Base-by-base conservation (phyloP, 2,113 vertebrate species). In the Amblyopsis rosae region DNA sequence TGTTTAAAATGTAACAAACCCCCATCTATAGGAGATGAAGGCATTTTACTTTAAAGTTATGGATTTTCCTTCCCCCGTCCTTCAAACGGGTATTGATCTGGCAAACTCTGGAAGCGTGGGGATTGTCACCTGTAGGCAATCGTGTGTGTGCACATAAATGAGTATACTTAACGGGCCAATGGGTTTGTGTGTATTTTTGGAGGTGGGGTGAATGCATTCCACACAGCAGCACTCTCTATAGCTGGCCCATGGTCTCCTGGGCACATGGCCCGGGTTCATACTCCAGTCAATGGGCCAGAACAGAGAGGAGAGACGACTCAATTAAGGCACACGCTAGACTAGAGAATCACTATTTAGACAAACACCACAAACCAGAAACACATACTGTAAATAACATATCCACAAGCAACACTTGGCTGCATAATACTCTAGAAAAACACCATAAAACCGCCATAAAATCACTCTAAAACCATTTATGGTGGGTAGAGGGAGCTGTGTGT, bases 51-150 rank as follows among this genome's bases (percentile, higher is more conserved):
- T 35, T 15, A 69, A 49, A 51, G 59, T 48, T 19, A 77, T 83
- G 48, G 78, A 82, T 85, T 79, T 59, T 77, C 9, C 47, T 16
- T 58, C 50, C 47, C 51, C 46, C 41, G 54, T 78, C 49, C 0
- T 72, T 76, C 15, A 51, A 62, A 74, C 61, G 32, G 55, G 4
- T 46, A 82, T 70, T 67, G 78, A 87, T 79, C 85, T 81, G 47
- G n/a, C 54, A 55, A 57, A 12, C 11, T 5, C 10, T 11, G 33
- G 12, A 26, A 12, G 47, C 35, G 6, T 8, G 7, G 35, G 35
- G 5, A 35, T 55, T 75, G 68, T 81, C 61, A 62, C 46, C 47
- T 59, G 33, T 48, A 16, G 15, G 15, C 32, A 12, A 59, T 33
- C 19, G 54, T 49, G 13, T 12, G 46, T 55, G 49, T 50, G 4